These are phyloP conservation scores for Sitophilus oryzae DNA, from an alignment of 1,140 invertebrate genomes.

Conservation along the genomic window DNA sequence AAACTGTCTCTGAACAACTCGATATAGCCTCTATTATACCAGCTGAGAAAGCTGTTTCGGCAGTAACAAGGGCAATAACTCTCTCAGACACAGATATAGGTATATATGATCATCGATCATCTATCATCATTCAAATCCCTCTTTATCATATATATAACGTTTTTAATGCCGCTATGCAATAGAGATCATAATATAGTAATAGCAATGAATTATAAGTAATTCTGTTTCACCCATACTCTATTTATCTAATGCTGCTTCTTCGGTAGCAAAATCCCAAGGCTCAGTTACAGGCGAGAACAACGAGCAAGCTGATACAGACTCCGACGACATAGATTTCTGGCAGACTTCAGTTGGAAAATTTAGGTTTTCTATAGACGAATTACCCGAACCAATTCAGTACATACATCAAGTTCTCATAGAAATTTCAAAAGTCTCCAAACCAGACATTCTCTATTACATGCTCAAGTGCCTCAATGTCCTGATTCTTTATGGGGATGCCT, in stretches of 20 bases:
- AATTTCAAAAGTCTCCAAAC: slow-evolving; percentile 74
- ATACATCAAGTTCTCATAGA: slow-evolving; percentile 85
- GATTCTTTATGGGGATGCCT: slow-evolving; percentile 87
- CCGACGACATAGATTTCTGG: slow-evolving; percentile 77
- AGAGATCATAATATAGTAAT: too few relatives aligned
- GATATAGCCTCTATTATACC: slow-evolving; percentile 78
- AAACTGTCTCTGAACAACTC: slow-evolving; percentile 84
- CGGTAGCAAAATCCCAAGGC: slow-evolving; percentile 58
- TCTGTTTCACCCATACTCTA: slow-evolving; percentile 4
- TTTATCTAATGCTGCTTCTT: slow-evolving; percentile 55
- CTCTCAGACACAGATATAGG: slow-evolving; percentile 85
- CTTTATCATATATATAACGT: too few relatives aligned
- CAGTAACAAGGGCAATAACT: slow-evolving; percentile 78
- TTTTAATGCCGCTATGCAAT: too few relatives aligned
- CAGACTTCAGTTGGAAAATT: slow-evolving; percentile 89
- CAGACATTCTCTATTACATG: slow-evolving; percentile 91
- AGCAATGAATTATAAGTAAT: too few relatives aligned
- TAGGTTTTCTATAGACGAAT: slow-evolving; percentile 81
- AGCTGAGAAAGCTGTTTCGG: slow-evolving; percentile 70
- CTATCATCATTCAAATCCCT: too few relatives aligned
- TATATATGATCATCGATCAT: slow-evolving; percentile 41
- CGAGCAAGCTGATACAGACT: slow-evolving; percentile 56
- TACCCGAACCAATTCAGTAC: slow-evolving; percentile 89
- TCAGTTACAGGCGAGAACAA: slow-evolving; percentile 66
- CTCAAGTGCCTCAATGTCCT: slow-evolving; percentile 87